Base-by-base conservation (phyloP, 2,113 vertebrate genomes). In the Gallinago jamesoni region DNA sequence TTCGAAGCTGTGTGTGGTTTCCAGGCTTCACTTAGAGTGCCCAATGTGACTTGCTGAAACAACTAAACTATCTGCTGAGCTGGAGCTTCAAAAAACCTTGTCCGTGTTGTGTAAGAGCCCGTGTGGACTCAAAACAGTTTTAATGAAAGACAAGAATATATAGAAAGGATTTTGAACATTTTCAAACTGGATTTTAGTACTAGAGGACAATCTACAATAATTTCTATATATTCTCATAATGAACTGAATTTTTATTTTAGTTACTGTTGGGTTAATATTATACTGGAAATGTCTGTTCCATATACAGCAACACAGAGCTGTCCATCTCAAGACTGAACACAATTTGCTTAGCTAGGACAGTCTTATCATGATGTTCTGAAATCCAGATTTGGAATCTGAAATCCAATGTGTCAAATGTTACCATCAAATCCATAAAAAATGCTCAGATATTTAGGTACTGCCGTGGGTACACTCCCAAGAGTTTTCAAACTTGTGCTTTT, bases 51-150 rank as follows among this genome's bases (percentile, higher is more conserved):
- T 97, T 56, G 31, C 64, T 96, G 73, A 87, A 96, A 41, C 89
- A 94, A 96, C 84, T 62, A 93, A 97, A 90, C 80, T 79, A 80
- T 83, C 52, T 53, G 41, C 41, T 63, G 63, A 96, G 21, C 27
- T 94, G 30, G 28, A 83, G 73, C 48, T 90, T 62, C 41, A 43
- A 45, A 83, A 88, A 82, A 12, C 2, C 24, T 88, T 88, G 45
- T 53, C 57, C 75, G 12, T 62, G 20, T 43, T 85, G 31, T 35
- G 6, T 21, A 57, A 63, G 22, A 43, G 9, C 10, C 27, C 78
- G 7, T 15, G 8, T 43, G 37, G 62, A 45, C 3, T 41, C 11
- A 41, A 43, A 63, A 55, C 4, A 37, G 7, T 37, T 73, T 37
- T 27, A 31, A 43, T 33, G 30, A 73, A 67, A 84, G 39, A 68